A percentile compares a stretch with the other conserved stretches of the same genome.
Conservation (phyloP, 2,113 vertebrate genomes). For the Ptyas mucosa region DNA sequence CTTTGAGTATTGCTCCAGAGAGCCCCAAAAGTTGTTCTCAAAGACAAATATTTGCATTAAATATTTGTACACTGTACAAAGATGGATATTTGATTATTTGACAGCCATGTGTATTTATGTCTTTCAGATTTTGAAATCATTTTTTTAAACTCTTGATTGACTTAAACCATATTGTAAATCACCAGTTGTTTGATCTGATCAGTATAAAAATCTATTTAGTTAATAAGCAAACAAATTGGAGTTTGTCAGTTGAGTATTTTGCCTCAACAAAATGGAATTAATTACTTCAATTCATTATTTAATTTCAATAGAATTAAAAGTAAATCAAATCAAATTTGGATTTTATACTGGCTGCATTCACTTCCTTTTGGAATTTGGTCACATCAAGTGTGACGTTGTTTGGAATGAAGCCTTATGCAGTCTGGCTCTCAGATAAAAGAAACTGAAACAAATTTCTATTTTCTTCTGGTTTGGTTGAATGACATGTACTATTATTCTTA, state of each 20-base stretch:
- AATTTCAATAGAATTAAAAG: background rate
- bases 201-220: background rate
- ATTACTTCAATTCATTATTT: background rate
- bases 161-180: background rate
- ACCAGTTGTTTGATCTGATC: background rate
- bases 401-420: background rate
- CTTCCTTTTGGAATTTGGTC: background rate
- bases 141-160: background rate
- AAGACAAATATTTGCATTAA: background rate
- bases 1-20: background rate
- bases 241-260: background rate
- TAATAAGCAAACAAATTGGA: background rate
- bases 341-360: background rate
- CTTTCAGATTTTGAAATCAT: background rate
- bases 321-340: background rate
- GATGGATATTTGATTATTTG: background rate
- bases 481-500: background rate
- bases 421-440: background rate
- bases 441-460: background rate
- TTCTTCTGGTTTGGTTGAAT: background rate
- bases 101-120: background rate
- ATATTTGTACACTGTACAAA: background rate
- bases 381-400: background rate
- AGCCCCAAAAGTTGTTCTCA: background rate
- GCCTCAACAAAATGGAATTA: background rate